Base-by-base conservation (phyloP, 2,888 invertebrate species). In the Apoda limacodes region DNA sequence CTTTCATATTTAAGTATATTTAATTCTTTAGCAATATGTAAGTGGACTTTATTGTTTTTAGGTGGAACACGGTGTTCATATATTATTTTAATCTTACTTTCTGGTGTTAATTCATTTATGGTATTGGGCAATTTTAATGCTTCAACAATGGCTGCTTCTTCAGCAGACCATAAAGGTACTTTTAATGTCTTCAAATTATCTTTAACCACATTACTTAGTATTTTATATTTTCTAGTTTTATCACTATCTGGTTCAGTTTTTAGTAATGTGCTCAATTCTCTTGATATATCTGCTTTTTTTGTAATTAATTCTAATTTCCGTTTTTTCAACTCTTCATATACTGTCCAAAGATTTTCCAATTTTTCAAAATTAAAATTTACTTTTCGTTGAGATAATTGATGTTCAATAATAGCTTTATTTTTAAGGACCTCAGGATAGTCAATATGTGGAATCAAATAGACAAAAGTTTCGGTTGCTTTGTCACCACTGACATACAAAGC, bases 61-160 rank as follows among this genome's bases (percentile, higher is more conserved):
- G 61, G 78, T 45, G 24, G 58, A 32, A 39, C 57, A 37, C 44
- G 45, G 37, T 52, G 53, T 34, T 37, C 54, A 42, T 50, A 69
- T 32, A 70, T 45, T 60, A 61, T 53, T 60, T 55, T 42, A 24
- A 58, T 59, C 25, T 71, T 56, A 11, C 22, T 32, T 29, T 63
- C 48, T 1, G 90, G 89, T 10, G 91, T 90, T 25, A 68, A 70
- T 1, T 68, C 39, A 58, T 92, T 88, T 37, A 93, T 51, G 26
- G 56, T 48, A 57, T 92, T 93, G 0, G 93, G 93, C 30, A 93
- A 54, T 48, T 82, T 81, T 29, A 93, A 66, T 35, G 83, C 81
- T 48, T 83, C 81, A 15, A 86, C 55, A 25, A 89, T 76, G 5
- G 90, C 85, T 28, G 82, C 82, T 55, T 90, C 88, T 58, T 93